Evolutionary conservation across 2,797 vertebrate species (phyloP).

Genomic region (Meda fulgida): DNA sequence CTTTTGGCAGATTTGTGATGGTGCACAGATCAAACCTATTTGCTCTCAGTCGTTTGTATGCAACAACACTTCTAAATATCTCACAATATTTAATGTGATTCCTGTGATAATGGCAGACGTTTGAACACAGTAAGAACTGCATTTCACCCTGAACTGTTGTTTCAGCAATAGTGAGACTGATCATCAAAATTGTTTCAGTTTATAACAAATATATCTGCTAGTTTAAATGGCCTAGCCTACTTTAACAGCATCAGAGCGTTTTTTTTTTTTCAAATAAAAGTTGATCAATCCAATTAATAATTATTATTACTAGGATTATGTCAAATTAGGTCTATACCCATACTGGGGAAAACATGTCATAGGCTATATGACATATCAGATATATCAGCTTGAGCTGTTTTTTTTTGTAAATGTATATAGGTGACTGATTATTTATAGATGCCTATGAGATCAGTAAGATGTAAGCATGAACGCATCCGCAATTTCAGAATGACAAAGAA

Average conservation of each 20-base stretch:
- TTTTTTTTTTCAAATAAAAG: neutral
- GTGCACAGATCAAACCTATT: neutral
- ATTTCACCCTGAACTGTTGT: slow-evolving; percentile 6
- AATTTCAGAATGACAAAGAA: neutral
- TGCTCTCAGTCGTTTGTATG: neutral
- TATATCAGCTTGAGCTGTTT: no score
- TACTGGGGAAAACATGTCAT: neutral
- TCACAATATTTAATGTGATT: slow-evolving; percentile 1
- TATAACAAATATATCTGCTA: neutral
- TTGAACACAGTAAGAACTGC: neutral
- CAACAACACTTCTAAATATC: neutral
- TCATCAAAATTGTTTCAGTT: neutral
- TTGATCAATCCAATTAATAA: neutral
- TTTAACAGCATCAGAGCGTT: neutral
- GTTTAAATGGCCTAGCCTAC: neutral
- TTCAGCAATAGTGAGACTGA: neutral
- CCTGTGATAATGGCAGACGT: neutral
- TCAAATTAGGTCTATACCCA: neutral
- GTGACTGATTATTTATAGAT: neutral
- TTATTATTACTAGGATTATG: no score
- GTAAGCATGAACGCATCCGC: neutral
- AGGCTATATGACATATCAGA: no score
- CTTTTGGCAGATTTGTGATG: neutral
- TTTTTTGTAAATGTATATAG: neutral
- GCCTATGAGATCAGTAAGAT: neutral